These are phyloP conservation scores for Eutrigla gurnardus DNA, from an alignment of 2,797 vertebrate genomes.

Conservation along the genomic window DNA sequence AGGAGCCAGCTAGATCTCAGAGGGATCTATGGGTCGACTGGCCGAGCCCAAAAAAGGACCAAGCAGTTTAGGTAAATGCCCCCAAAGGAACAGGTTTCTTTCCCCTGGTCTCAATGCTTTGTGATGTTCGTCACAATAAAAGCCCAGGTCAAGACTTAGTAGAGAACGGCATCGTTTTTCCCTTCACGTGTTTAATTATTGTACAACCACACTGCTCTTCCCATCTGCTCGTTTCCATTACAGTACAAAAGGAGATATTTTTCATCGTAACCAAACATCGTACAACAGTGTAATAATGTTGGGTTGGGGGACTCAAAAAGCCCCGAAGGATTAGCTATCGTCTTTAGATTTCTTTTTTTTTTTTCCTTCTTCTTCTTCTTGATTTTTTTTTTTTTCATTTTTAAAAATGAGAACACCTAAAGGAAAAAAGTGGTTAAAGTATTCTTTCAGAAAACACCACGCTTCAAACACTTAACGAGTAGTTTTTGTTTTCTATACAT, in stretches of 20 bases:
- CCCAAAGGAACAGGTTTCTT: conserved; percentile 30
- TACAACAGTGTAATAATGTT: conserved; percentile 81
- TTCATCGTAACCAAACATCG: conserved; percentile 78
- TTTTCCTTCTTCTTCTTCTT: conserved; percentile 46
- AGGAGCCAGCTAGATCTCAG: conserved; percentile 38
- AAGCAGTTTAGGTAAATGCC: conserved; percentile 48
- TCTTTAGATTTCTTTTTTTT: conserved; percentile 66
- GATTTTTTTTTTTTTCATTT: conserved; percentile 37
- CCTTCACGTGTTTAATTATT: conserved; percentile 57
- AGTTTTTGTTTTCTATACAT: conserved; percentile 83
- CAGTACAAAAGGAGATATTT: conserved; percentile 76
- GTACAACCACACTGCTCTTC: conserved; percentile 64
- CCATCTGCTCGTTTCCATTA: conserved; percentile 59
- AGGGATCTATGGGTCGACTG: conserved; percentile 41
- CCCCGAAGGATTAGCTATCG: conserved; percentile 66
- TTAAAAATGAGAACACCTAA: conserved; percentile 75
- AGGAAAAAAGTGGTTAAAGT: conserved; percentile 73
- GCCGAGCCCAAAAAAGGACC: conserved; percentile 44
- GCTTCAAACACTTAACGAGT: conserved; percentile 84
- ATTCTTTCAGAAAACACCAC: conserved; percentile 84
- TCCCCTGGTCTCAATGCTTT: conserved; percentile 25
- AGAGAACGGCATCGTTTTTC: conserved; percentile 51
- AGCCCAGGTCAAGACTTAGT: conserved; percentile 33
- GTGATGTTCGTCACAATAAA: conserved; percentile 50
- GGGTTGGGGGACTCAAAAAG: conserved; percentile 67